Evolutionary conservation across 2,113 vertebrate species (phyloP), one percentile per base, ranked within the genome.

Genomic region (Colius striatus): DNA sequence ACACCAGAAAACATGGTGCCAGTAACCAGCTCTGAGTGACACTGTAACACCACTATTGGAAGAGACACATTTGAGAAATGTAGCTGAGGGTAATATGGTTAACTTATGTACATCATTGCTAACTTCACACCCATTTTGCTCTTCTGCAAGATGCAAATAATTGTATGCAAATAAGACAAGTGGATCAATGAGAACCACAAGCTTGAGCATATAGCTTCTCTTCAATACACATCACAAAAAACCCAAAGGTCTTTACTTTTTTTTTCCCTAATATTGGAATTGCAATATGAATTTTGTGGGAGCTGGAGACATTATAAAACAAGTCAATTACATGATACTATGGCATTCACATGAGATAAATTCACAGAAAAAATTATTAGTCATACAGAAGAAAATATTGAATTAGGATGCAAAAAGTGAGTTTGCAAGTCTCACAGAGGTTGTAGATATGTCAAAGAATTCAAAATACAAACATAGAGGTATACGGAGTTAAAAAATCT

Each of bases 271-370:
- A 47, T 29, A 5, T 34, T 55, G 10, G 7, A 43, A 26, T 20
- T 55, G 22, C 34, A 41, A 38, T 11, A 62, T 0, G 0, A 26
- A 47, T 61, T 68, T 16, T 32, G 2, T 43, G 10, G 91, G 65
- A 26, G 26, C 3, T 70, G 14, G 32, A 63, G 45, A 83, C 7
- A 16, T 3, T 50, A 32, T 6, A 26, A 94, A 84, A 38, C 5
- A 65, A 72, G 68, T 55, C 12, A 77, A 21, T 63, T 43, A 50
- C 7, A 36, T 38, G 27, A 62, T 68, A 80, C 48, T 57, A 73
- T 26, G 10, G 9, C 62, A 86, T 4, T 29, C 36, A 53, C 6
- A 27, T 2, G 55, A 63, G 7, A 66, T 9, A 66, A 83, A 76
- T 20, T 41, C 14, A 47, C 11, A 55, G 38, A 23, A 87, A 45